phyloP scores from a whole-genome alignment of 2,113 vertebrate genomes.

The Sterrhoptilus dennistouni region DNA sequence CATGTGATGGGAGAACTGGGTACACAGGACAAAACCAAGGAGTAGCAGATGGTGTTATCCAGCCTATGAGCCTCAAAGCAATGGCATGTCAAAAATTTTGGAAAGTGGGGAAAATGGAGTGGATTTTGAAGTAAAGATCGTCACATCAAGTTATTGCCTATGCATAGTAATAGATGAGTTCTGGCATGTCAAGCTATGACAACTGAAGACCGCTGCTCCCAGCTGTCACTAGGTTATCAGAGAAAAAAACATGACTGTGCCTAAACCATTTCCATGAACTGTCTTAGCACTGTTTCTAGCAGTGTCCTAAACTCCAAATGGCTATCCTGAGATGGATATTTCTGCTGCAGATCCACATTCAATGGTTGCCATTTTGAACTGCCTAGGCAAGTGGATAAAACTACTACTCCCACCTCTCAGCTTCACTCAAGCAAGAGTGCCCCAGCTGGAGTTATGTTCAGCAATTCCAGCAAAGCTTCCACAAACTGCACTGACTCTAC shows the following conservation, averaged over 20 bases:
- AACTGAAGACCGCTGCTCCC: background rate
- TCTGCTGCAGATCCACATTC: background rate
- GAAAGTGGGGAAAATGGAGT: background rate
- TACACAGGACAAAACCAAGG: background rate
- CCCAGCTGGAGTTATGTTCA: background rate
- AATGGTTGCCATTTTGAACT: background rate
- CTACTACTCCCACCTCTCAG: background rate
- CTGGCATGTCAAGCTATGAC: background rate
- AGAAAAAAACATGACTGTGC: background rate
- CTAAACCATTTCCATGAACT: background rate
- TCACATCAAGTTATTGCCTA: background rate
- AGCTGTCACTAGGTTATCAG: background rate
- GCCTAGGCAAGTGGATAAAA: background rate
- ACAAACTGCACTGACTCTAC: background rate
- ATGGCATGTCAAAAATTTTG: background rate
- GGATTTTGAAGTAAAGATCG: background rate
- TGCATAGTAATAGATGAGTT: constrained; percentile 1
- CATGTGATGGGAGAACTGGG: background rate
- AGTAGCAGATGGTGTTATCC: constrained; percentile 26
- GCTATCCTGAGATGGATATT: background rate
- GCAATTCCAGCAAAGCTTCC: background rate
- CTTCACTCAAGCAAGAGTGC: background rate
- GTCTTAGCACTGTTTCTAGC: background rate
- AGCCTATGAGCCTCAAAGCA: background rate
- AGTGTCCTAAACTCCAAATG: background rate